These are phyloP conservation scores for Tragelaphus eurycerus DNA, from an alignment of 2,797 vertebrate genomes.

Conservation along the genomic window DNA sequence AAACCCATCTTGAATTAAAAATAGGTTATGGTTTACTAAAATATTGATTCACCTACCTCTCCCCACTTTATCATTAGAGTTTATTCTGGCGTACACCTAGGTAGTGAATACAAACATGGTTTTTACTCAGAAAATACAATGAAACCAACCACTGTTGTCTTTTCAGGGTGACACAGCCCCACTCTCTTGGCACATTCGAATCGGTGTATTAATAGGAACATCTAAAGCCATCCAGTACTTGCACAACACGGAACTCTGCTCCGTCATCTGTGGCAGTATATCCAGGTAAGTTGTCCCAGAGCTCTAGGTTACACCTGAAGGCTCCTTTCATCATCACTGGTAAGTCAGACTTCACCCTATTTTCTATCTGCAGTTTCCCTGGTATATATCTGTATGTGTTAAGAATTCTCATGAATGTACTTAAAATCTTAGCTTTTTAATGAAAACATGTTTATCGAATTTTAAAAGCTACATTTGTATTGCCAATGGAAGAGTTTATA, in stretches of 20 bases:
- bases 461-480: not conserved
- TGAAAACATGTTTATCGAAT: not conserved
- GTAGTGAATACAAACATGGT: not conserved
- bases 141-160: not conserved
- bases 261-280: slow-evolving; percentile 82
- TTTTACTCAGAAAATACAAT: not conserved
- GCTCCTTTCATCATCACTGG: not conserved
- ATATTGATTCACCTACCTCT: not conserved
- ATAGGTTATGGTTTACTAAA: not conserved
- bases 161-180: slow-evolving; percentile 67
- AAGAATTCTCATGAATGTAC: not conserved
- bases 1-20: not conserved
- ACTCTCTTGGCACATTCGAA: slow-evolving; percentile 80
- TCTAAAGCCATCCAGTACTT: slow-evolving; percentile 81
- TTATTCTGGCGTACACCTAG: fast-evolving
- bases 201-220: slow-evolving; percentile 80
- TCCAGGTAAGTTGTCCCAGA: slow-evolving; percentile 76
- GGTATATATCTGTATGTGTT: not conserved
- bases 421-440: not conserved
- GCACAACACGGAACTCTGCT: slow-evolving; percentile 74
- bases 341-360: not conserved
- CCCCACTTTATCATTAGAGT: not conserved
- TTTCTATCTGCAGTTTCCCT: not conserved
- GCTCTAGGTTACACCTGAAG: not conserved
- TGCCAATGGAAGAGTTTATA: not conserved